A percentile compares a stretch with the other conserved stretches of the same genome.
Conservation (phyloP, 2,888 invertebrate genomes). For the Cremastinae sp. region DNA sequence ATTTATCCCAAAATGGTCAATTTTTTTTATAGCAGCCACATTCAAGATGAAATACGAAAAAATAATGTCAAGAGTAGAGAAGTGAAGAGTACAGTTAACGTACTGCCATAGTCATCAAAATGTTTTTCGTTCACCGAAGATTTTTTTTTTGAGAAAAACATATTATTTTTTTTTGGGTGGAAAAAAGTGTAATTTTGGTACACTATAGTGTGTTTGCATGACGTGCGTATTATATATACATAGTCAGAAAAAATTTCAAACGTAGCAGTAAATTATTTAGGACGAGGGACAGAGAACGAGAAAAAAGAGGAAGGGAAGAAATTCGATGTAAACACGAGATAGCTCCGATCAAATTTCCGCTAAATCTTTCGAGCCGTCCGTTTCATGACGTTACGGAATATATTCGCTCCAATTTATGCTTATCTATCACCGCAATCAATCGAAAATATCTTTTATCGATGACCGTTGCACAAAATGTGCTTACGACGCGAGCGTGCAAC, state of each 20-base stretch:
- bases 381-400: conserved; percentile 43
- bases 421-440: conserved; percentile 38
- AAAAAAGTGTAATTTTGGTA: too few relatives aligned
- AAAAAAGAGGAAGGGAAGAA: conserved; percentile 11
- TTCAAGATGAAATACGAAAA: too few relatives aligned
- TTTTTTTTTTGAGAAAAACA: too few relatives aligned
- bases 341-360: conserved; percentile 58
- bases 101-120: too few relatives aligned
- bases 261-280: conserved; percentile 44
- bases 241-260: conserved; percentile 50
- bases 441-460: conserved; percentile 35
- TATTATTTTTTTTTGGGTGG: too few relatives aligned
- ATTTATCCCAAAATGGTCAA: too few relatives aligned
- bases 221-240: not conserved
- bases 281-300: conserved; percentile 12
- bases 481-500: not conserved
- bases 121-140: too few relatives aligned
- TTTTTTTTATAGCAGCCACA: too few relatives aligned
- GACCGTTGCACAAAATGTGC: not conserved
- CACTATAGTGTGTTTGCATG: not conserved
- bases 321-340: conserved; percentile 54
- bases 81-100: too few relatives aligned
- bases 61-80: too few relatives aligned
- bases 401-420: conserved; percentile 37
- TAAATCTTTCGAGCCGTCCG: conserved; percentile 54